Conservation (phyloP, 2,113 vertebrate species). For the Sminthopsis crassicaudata region DNA sequence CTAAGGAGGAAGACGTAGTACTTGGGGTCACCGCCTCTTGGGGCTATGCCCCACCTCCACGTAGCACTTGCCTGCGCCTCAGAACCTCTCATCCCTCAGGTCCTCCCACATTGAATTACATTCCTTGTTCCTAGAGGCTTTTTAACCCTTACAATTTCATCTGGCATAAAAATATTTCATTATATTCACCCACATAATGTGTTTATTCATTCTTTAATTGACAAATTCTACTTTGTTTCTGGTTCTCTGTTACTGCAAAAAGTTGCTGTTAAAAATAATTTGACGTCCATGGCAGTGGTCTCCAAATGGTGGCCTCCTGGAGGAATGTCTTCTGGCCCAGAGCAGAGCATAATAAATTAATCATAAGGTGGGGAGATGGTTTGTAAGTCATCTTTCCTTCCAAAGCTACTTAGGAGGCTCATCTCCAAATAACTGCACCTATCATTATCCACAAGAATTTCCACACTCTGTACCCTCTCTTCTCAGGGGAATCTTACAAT, state of each 20-base stretch:
- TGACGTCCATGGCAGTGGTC: neutral
- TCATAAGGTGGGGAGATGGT: neutral
- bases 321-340: neutral
- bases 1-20: no score
- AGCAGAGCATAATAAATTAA: neutral
- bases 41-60: no score
- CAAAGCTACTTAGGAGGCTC: neutral
- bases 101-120: no score
- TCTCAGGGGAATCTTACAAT: neutral
- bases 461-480: neutral
- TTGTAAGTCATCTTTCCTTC: neutral
- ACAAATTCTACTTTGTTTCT: neutral
- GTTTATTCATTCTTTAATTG: neutral
- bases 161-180: neutral
- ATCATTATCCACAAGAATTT: neutral
- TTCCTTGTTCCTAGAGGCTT: no score
- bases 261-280: neutral
- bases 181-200: neutral
- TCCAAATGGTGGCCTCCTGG: neutral
- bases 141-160: no score
- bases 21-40: no score
- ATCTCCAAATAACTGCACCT: neutral
- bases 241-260: neutral
- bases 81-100: no score
- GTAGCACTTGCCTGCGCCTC: no score